Percentiles rank a stretch among this genome's conserved stretches.
phyloP scores from a whole-genome alignment of 1,140 invertebrate species.

The Drosophila mojavensis region DNA sequence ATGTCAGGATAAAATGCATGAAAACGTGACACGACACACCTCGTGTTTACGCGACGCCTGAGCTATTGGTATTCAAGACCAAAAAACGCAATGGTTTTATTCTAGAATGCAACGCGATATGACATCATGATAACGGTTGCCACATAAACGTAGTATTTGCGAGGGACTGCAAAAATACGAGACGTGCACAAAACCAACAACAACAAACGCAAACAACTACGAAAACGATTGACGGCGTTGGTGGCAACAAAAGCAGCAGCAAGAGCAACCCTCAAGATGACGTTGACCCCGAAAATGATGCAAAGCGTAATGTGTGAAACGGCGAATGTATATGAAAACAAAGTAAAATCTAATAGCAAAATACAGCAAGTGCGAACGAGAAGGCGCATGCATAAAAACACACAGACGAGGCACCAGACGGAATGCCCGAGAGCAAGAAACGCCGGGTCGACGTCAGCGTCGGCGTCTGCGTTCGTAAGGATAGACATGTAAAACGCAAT shows the following conservation, averaged over 20 bases:
- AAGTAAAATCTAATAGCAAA: slow-evolving; percentile 75
- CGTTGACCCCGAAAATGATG: slow-evolving; percentile 82
- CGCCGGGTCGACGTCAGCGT: slow-evolving; percentile 39
- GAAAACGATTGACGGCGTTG: slow-evolving; percentile 51
- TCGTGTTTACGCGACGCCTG: too few relatives aligned
- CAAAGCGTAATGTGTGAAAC: slow-evolving; percentile 79
- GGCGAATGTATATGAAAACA: slow-evolving; percentile 77
- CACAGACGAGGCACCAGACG: slow-evolving; percentile 15
- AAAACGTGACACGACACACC: too few relatives aligned
- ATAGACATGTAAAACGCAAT: slow-evolving; percentile 76
- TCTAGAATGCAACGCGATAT: slow-evolving; percentile 14
- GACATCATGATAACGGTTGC: slow-evolving; percentile 30
- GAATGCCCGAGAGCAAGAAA: slow-evolving; percentile 13
- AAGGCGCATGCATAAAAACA: slow-evolving; percentile 7
- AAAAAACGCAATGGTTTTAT: neutral
- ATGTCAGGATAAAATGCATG: too few relatives aligned
- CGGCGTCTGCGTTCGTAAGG: slow-evolving; percentile 54
- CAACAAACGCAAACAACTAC: slow-evolving; percentile 41
- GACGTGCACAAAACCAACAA: slow-evolving; percentile 52
- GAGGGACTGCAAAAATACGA: slow-evolving; percentile 47
- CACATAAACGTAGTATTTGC: slow-evolving; percentile 41
- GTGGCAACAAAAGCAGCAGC: slow-evolving; percentile 44
- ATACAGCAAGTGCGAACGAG: slow-evolving; percentile 60
- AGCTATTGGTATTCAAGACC: neutral
- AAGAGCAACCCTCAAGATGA: slow-evolving; percentile 76